Base-by-base conservation (phyloP, 1,140 invertebrate species). In the Caenorhabditis inopinata region DNA sequence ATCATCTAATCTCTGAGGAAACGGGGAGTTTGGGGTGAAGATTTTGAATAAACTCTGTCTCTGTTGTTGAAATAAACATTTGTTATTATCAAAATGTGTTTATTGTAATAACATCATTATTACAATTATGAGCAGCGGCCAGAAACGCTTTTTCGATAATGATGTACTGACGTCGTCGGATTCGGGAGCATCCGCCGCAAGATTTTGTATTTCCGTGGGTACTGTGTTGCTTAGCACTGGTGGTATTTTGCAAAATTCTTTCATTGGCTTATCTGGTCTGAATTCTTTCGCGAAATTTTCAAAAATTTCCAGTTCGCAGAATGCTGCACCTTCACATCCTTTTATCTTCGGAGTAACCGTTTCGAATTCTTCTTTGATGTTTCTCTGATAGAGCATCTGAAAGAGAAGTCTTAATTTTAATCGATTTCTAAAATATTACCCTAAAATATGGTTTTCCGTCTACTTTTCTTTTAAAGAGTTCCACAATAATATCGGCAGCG, bases 61-160 rank as follows among this genome's bases (percentile, higher is more conserved):
- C 38, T 75, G 58, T 38, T 68, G 58, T 68, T 68, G 58, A 38
- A 38, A 68, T 68, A 68, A 68, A 68, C n/a, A n/a, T 38, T n/a
- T 68, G 58, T 68, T 68, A 32, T 38, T 62, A n/a, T 29, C 16
- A 58, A 62, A 16, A 4, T 6, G 23, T 0, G 1, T 53, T 53
- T 14, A 53, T 53, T 23, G 1, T 23, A 53, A 2, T 11, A 53
- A 4, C 11, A 53, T 21, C 49, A 53, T 25, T n/a, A 51, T 51
- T n/a, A 51, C 7, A 23, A 51, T 51, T 9, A 51, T 51, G n/a
- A 21, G 21, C 6, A 51, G 18, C 48, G 25, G 38, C 14, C 5
- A 14, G 38, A 14, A 42, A 42, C n/a, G n/a, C n/a, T n/a, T n/a
- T n/a, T n/a, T n/a, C n/a, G n/a, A n/a, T n/a, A n/a, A n/a, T n/a